Conservation (phyloP, 2,113 vertebrate genomes). For the Anoplopoma fimbria region DNA sequence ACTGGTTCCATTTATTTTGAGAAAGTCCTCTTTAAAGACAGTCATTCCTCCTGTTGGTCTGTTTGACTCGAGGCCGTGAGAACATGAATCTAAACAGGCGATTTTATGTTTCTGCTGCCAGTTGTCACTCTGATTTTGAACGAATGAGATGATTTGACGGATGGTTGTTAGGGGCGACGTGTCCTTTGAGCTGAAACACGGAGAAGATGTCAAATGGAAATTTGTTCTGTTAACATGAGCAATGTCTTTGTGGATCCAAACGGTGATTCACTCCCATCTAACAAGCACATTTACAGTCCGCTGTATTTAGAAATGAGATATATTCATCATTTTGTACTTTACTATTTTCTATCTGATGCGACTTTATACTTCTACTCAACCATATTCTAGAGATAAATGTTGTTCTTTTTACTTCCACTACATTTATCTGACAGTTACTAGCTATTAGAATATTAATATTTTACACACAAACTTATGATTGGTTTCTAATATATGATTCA, state of each 20-base stretch:
- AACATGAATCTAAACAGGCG: too few species aligned
- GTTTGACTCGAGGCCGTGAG: not conserved
- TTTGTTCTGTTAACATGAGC: not conserved
- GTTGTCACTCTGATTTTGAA: conserved; percentile 14
- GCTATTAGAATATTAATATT: too few species aligned
- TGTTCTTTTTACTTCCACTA: too few species aligned
- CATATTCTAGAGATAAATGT: too few species aligned
- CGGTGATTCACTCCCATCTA: not conserved
- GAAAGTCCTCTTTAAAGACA: not conserved
- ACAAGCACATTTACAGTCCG: not conserved
- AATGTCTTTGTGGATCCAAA: too few species aligned
- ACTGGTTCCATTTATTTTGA: not conserved
- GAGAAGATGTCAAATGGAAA: conserved; percentile 19
- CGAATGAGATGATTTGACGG: conserved; percentile 2
- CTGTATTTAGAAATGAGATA: too few species aligned
- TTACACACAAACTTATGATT: too few species aligned
- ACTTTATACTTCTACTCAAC: too few species aligned
- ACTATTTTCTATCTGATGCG: too few species aligned
- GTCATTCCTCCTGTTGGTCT: not conserved
- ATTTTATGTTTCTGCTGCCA: not conserved
- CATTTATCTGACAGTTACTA: too few species aligned
- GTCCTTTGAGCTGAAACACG: conserved; percentile 11
- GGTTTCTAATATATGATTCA: too few species aligned
- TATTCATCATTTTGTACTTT: too few species aligned
- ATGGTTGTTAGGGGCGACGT: not conserved